Evolutionary conservation across 2,113 vertebrate genomes (phyloP).

Genomic region (Anoura caudifer): DNA sequence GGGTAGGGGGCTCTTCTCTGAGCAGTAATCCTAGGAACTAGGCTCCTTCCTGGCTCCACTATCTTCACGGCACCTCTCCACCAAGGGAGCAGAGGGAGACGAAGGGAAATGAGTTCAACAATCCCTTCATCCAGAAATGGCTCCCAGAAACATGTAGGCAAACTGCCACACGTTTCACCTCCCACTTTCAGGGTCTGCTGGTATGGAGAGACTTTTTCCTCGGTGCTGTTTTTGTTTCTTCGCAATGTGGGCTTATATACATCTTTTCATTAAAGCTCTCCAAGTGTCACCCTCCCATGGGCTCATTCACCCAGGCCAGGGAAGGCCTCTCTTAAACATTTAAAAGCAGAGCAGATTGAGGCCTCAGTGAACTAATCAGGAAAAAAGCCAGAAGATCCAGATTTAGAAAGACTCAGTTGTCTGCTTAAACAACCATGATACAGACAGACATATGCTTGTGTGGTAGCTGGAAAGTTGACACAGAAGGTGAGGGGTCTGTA

Average conservation of each 20-base stretch:
- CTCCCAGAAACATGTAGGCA: not conserved
- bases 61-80: not conserved
- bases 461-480: not conserved
- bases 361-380: not conserved
- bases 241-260: not conserved
- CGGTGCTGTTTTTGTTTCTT: not conserved
- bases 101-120: not conserved
- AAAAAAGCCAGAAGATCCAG: not conserved
- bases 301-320: not conserved
- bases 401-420: not conserved
- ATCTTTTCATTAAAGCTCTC: not conserved
- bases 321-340: not conserved
- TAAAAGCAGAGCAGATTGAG: not conserved
- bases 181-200: not conserved
- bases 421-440: not conserved
- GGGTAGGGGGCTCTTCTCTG: not conserved
- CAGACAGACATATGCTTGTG: not conserved
- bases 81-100: not conserved
- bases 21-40: not conserved
- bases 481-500: not conserved
- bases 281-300: not conserved
- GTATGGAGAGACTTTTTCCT: not conserved
- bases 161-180: not conserved
- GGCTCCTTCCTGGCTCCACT: not conserved
- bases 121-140: not conserved